Evolutionary conservation across 1,140 invertebrate genomes (phyloP), one percentile per base, ranked within the genome.

Genomic region (Drosophila bifasciata): DNA sequence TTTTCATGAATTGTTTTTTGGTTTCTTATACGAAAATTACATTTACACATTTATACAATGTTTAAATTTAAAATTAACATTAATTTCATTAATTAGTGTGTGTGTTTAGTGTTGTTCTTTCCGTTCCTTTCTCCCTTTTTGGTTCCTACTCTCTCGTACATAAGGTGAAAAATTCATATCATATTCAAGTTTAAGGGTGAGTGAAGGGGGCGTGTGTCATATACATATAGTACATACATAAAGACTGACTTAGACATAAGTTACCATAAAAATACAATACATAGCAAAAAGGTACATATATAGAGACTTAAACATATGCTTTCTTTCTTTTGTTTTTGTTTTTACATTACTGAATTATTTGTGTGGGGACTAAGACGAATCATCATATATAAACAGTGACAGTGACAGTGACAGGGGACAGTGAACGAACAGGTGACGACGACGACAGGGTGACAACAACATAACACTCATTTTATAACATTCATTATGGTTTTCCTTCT

Each of bases 201-300:
- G 50, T 48, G 21, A 36, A 36, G 43, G 41, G 40, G n/a, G n/a
- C n/a, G n/a, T 19, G 58, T 63, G 19, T 72, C 9, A 17, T 51
- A 43, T 49, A 23, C 28, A 49, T 72, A 41, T 56, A 53, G 40
- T 49, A 23, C 28, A 49, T 72, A 41, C 59, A 53, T 72, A 45
- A 56, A 49, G 59, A 74, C 32, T 5, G 13, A 36, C 32, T 36
- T 59, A 74, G 69, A 68, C 41, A 58, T 49, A 36, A 74, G 60
- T 61, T 71, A 72, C 67, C 67, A 72, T 72, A 72, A 80, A 58
- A 75, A 75, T 80, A 83, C 59, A 83, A 51, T 78, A 84, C 45
- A 78, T 78, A 78, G 63, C 74, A 78, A 83, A 79, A 74, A 83
- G 79, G 79, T 78, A 81, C 79, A 78, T 74, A 74, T 68, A 83